These are phyloP conservation scores for Gambusia holbrooki DNA, from an alignment of 2,113 vertebrate genomes.

Conservation along the genomic window DNA sequence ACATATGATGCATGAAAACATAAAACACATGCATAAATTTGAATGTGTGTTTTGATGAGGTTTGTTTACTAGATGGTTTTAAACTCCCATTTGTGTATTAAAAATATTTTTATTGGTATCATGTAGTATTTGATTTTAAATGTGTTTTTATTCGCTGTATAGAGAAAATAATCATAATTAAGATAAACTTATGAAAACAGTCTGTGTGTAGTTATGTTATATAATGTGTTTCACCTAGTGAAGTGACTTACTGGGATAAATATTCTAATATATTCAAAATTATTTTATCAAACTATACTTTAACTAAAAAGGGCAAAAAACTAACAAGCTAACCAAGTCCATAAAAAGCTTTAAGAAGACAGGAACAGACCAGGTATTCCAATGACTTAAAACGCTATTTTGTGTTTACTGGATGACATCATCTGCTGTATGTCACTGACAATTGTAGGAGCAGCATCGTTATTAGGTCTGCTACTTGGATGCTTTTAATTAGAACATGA, in stretches of 20 bases:
- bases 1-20: background rate
- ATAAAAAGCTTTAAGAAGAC: background rate
- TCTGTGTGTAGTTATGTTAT: too few relatives aligned
- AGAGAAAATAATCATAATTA: background rate
- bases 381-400: background rate
- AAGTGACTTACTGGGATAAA: background rate
- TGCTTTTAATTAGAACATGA: background rate
- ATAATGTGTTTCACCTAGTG: background rate
- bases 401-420: background rate
- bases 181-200: background rate
- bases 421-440: background rate
- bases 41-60: background rate
- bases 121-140: background rate
- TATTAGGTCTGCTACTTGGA: background rate
- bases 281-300: too few relatives aligned
- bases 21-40: too few relatives aligned
- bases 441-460: background rate
- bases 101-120: too few relatives aligned
- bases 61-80: background rate
- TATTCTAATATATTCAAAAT: too few relatives aligned
- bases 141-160: background rate
- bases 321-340: too few relatives aligned
- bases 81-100: too few relatives aligned
- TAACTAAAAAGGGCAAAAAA: too few relatives aligned
- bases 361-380: slow-evolving; percentile 22